Conservation (phyloP, 2,113 vertebrate genomes). For the Synodontis membranacea region DNA sequence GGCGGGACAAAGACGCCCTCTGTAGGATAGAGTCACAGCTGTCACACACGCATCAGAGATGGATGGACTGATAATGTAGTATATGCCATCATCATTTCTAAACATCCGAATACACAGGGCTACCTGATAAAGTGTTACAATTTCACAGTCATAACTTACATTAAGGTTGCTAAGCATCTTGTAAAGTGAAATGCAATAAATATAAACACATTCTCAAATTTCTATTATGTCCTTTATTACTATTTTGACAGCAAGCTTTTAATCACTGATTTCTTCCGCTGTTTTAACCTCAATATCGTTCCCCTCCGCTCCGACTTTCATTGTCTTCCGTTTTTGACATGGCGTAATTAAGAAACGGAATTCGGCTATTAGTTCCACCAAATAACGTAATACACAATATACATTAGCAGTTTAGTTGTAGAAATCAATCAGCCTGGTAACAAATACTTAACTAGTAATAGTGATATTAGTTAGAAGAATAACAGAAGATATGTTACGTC, state of each 20-base stretch:
- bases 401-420: background rate
- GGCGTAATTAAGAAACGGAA: background rate
- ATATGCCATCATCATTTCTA: background rate
- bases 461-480: background rate
- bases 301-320: too few species aligned
- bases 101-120: background rate
- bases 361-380: background rate
- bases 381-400: background rate
- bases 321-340: background rate
- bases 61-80: background rate
- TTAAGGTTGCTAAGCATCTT: background rate
- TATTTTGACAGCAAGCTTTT: background rate
- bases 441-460: background rate
- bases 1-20: constrained; percentile 25
- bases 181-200: background rate
- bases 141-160: background rate
- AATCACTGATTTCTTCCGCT: background rate
- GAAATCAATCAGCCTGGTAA: background rate
- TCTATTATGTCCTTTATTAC: too few species aligned
- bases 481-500: background rate
- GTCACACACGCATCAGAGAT: constrained; percentile 37
- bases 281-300: background rate
- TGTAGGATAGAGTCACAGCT: constrained; percentile 10
- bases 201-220: background rate
- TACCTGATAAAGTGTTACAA: background rate